Evolutionary conservation across 2,797 vertebrate genomes (phyloP).

Genomic region (Enteromius unitaeniatus): DNA sequence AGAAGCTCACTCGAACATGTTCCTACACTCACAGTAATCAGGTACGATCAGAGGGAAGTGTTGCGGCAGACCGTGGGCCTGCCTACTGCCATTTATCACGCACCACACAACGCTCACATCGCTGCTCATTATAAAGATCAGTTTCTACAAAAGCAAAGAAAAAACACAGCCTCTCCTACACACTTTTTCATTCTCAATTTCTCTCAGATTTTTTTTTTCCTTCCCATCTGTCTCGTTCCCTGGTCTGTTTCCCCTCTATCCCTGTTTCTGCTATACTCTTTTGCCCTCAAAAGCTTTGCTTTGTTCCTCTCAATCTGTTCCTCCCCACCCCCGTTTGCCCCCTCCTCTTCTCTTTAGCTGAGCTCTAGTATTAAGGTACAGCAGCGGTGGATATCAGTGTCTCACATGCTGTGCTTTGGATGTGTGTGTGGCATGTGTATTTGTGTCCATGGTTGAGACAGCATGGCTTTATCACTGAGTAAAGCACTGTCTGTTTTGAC

Average conservation of each 20-base stretch:
- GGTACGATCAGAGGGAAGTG: conserved; percentile 51
- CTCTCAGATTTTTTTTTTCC: conserved; percentile 10
- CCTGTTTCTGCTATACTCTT: conserved; percentile 23
- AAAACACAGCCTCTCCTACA: conserved; percentile 36
- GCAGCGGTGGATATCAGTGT: conserved; percentile 34
- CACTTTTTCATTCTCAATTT: conserved; percentile 36
- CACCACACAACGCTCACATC: conserved; percentile 44
- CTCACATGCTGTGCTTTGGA: conserved; percentile 39
- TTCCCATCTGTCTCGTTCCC: conserved; percentile 29
- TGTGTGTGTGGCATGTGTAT: conserved; percentile 36
- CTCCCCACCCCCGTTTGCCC: conserved; percentile 31
- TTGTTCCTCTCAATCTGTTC: conserved; percentile 46
- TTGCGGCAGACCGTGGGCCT: conserved; percentile 36
- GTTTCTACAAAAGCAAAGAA: conserved; percentile 36
- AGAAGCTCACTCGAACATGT: background rate
- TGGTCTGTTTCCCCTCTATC: conserved; percentile 18
- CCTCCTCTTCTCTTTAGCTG: conserved; percentile 42
- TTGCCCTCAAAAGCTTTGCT: conserved; percentile 37
- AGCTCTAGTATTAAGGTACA: conserved; percentile 45
- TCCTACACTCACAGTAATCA: conserved; percentile 44
- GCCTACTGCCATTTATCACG: conserved; percentile 43
- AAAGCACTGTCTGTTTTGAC: conserved; percentile 49
- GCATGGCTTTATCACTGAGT: conserved; percentile 35
- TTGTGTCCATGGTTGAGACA: conserved; percentile 22
- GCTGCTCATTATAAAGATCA: conserved; percentile 52